Base-by-base conservation (phyloP, 2,797 vertebrate species). In the Aplochiton taeniatus region DNA sequence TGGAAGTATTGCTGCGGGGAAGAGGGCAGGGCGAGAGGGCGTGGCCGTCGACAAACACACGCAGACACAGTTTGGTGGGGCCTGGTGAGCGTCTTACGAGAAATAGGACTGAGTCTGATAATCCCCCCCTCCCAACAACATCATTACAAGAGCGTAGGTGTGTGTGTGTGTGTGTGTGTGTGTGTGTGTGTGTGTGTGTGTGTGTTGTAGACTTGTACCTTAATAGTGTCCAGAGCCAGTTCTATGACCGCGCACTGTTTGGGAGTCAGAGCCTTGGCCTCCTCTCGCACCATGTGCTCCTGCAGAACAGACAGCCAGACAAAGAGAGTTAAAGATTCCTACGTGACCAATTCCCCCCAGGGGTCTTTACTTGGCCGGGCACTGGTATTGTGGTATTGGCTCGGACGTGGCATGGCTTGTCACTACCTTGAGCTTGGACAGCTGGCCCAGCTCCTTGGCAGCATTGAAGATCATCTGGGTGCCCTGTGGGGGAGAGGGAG, bases 381-480 rank as follows among this genome's bases (percentile, higher is more conserved):
- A 31, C 31, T 31, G 2, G 31, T n/a, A n/a, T 9, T 42, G 46
- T 50, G 45, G 13, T 43, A 10, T 11, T 16, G 9, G 43, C 4
- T 16, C 6, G n/a, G 16, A 58, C 14, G 16, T 5, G 9, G 8
- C 42, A 16, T 9, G 12, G 16, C 11, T n/a, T 41, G 10, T 31
- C 45, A 41, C 77, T 85, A 98, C 97, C 96, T 99, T 98, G 64
- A 98, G 92, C 73, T 99, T 98, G 54, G 96, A 98, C 49, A 99
- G 94, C 74, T 98, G 97, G 8, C 97, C 97, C 87, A 98, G 75
- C 67, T 99, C 97, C 80, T 99, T 98, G 69, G 97, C 97, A 0
- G 97, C 96, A 0, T 95, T 98, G 86, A 99, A 98, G 83, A 99
- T 99, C 90, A 99, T 95, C 90, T 98, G 96, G 0, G 96, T 98